These are phyloP conservation scores for Palythoa grandis DNA, from an alignment of 92 coral and sea anemone genomes.

Conservation along the genomic window DNA sequence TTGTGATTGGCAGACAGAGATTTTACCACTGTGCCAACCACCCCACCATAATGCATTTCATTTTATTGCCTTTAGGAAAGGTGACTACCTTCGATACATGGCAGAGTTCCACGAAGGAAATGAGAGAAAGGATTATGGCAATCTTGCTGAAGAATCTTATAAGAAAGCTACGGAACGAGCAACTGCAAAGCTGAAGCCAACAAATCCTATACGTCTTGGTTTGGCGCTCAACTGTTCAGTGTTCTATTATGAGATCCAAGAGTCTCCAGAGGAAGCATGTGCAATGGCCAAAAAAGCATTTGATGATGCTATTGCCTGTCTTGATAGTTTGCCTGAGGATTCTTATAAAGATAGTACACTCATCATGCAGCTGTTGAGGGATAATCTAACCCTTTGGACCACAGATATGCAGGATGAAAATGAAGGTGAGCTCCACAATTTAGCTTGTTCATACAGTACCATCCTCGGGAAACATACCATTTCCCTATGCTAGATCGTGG, in stretches of 20 bases:
- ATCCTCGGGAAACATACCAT: no score
- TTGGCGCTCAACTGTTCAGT: slow-evolving; percentile 81
- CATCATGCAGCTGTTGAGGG: slow-evolving; percentile 88
- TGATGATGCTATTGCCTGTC: slow-evolving; percentile 66
- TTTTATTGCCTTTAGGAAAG: slow-evolving; percentile 72
- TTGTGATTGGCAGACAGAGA: no score
- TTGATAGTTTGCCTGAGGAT: slow-evolving; percentile 55
- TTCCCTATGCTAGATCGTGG: no score
- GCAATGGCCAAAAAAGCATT: slow-evolving; percentile 68
- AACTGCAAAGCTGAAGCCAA: slow-evolving; percentile 19
- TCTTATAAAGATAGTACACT: slow-evolving; percentile 79
- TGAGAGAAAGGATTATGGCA: background rate
- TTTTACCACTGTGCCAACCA: no score
- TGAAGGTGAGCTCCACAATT: background rate
- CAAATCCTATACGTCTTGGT: slow-evolving; percentile 79
- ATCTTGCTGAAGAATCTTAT: slow-evolving; percentile 56
- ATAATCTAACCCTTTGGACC: slow-evolving; percentile 79
- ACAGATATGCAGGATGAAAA: slow-evolving; percentile 39
- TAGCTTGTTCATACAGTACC: no score
- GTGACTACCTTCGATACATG: slow-evolving; percentile 88
- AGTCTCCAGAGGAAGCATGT: slow-evolving; percentile 57
- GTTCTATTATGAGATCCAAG: slow-evolving; percentile 69
- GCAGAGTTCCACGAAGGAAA: slow-evolving; percentile 77
- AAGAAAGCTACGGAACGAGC: slow-evolving; percentile 54
- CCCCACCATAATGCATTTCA: background rate